Conservation (phyloP, 2,888 invertebrate genomes). For the Troides helena region DNA sequence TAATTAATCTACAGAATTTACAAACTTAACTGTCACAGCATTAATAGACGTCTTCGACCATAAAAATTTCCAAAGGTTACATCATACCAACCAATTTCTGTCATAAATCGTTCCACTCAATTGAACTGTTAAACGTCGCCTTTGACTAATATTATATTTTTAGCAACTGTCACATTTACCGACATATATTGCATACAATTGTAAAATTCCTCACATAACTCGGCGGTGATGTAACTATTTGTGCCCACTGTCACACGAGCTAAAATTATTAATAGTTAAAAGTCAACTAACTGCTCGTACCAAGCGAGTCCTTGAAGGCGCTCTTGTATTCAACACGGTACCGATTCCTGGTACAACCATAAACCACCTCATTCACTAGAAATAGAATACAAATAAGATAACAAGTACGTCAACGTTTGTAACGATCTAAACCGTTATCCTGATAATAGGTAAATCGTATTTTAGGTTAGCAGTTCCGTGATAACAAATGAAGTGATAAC, state of each 20-base stretch:
- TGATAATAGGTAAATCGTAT: slow-evolving; percentile 37
- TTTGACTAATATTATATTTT: too few relatives aligned
- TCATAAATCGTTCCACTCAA: slow-evolving; percentile 13
- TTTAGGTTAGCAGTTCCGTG: slow-evolving; percentile 36
- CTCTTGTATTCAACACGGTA: slow-evolving; percentile 35
- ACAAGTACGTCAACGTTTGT: slow-evolving; percentile 45
- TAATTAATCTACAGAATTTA: too few relatives aligned
- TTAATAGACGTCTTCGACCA: too few relatives aligned
- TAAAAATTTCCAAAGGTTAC: too few relatives aligned
- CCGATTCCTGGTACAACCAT: slow-evolving; percentile 46
- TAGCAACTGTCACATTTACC: too few relatives aligned
- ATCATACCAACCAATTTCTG: background rate
- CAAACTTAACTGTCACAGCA: too few relatives aligned
- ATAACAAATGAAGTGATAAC: too few relatives aligned
- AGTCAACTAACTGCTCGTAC: slow-evolving; percentile 15
- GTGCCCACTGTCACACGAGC: slow-evolving; percentile 18
- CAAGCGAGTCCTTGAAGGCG: slow-evolving; percentile 32
- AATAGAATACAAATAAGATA: slow-evolving; percentile 51
- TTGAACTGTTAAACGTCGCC: background rate
- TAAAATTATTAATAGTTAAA: slow-evolving; percentile 12
- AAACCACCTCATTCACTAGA: slow-evolving; percentile 48
- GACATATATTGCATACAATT: background rate
- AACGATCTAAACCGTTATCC: slow-evolving; percentile 51
- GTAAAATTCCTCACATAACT: background rate
- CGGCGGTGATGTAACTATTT: background rate